phyloP scores from a whole-genome alignment of 2,797 vertebrate genomes.

The Pterois miles region DNA sequence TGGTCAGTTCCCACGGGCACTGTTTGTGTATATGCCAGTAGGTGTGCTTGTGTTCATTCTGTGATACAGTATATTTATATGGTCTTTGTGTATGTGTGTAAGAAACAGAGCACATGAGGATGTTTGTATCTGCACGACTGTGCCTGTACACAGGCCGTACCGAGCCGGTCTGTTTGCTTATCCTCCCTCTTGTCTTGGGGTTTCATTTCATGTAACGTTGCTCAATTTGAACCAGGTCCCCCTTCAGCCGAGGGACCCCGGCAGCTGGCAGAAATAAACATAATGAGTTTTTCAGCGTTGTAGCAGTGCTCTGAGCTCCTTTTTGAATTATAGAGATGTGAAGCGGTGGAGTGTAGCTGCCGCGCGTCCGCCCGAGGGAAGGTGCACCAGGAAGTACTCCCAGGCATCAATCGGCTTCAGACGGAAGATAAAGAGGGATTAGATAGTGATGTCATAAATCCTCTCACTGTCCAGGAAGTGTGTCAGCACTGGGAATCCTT shows the following conservation, averaged over 20 bases:
- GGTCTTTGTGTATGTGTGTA: constrained; percentile 28
- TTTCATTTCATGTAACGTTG: constrained; percentile 72
- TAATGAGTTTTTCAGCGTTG: constrained; percentile 80
- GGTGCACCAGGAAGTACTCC: constrained; percentile 66
- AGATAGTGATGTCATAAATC: constrained; percentile 78
- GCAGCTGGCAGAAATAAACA: constrained; percentile 83
- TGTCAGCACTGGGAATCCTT: constrained; percentile 68
- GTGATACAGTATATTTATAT: constrained; percentile 42
- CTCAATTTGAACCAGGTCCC: constrained; percentile 77
- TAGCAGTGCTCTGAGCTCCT: constrained; percentile 55
- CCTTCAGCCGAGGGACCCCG: constrained; percentile 59
- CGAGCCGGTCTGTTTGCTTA: constrained; percentile 54
- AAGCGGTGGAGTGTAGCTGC: constrained; percentile 55
- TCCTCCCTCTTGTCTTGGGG: constrained; percentile 44
- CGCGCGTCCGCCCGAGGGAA: constrained; percentile 61
- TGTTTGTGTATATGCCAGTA: constrained; percentile 40
- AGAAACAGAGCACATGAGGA: constrained; percentile 34
- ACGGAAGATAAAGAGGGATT: constrained; percentile 65
- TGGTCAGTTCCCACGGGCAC: constrained; percentile 16
- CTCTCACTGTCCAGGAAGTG: constrained; percentile 64
- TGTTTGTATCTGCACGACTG: constrained; percentile 29
- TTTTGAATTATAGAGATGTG: constrained; percentile 77
- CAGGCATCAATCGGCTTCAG: constrained; percentile 61
- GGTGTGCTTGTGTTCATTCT: constrained; percentile 46
- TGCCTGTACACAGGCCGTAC: constrained; percentile 21